These are phyloP conservation scores for Sarcoramphus papa DNA, from an alignment of 2,797 vertebrate species.

Conservation along the genomic window DNA sequence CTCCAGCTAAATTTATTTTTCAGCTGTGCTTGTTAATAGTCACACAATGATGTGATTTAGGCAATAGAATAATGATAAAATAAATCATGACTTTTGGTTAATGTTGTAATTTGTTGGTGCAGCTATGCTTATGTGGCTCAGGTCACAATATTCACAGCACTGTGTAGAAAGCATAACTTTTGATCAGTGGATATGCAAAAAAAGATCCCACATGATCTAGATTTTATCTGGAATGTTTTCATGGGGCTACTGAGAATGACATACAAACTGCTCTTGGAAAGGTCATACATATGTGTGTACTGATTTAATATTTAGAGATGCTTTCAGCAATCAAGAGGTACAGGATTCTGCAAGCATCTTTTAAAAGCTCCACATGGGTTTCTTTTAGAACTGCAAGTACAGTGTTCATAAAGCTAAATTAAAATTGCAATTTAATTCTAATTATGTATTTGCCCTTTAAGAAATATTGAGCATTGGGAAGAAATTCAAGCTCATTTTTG, in stretches of 20 bases:
- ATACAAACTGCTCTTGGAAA: slow-evolving; percentile 5
- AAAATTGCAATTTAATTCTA: background rate
- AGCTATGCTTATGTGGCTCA: background rate
- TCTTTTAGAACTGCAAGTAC: background rate
- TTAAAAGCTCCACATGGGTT: background rate
- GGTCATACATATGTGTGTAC: background rate
- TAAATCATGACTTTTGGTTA: background rate
- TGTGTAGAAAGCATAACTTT: background rate
- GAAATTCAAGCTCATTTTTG: background rate
- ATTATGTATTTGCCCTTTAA: slow-evolving; percentile 7
- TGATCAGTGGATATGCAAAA: background rate
- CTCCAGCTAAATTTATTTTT: background rate
- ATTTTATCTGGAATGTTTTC: background rate
- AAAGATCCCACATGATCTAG: background rate
- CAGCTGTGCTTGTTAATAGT: background rate
- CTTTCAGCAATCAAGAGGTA: slow-evolving; percentile 42
- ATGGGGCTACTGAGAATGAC: background rate
- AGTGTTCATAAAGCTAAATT: background rate
- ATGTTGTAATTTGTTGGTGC: background rate
- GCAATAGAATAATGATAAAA: background rate
- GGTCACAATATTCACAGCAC: background rate
- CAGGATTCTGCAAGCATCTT: background rate
- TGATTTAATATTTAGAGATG: slow-evolving; percentile 50
- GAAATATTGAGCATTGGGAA: background rate
- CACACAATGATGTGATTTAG: background rate